Evolutionary conservation across 2,113 vertebrate genomes (phyloP), one percentile per base, ranked within the genome.

Genomic region (Oplegnathus fasciatus): DNA sequence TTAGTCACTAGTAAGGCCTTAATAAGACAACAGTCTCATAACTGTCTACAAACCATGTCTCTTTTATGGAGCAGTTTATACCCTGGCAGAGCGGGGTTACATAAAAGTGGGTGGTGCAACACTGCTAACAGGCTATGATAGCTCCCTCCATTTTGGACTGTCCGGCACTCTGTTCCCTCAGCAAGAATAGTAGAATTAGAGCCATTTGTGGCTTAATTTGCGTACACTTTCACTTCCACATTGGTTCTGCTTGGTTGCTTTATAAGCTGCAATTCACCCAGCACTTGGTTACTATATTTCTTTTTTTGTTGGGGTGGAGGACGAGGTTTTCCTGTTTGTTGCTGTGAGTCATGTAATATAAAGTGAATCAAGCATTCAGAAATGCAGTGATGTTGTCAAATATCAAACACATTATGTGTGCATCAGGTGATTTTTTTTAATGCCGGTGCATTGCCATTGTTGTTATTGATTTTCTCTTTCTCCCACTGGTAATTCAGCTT

Each of bases 261-360:
- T 7, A 52, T 52, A 28, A 54, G 14, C 54, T 69, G 8, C n/a
- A 40, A 3, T 57, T 71, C 66, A 32, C 10, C 26, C 62, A 32
- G 5, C n/a, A 1, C 22, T 46, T 15, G 11, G 40, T 69, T n/a
- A 60, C 75, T 14, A 17, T n/a, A 18, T 1, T n/a, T 52, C 37
- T 30, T 5, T 71, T 26, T 40, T 14, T 55, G 3, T 58, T 48
- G 6, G 13, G 37, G 40, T 18, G 40, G 44, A 68, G 72, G n/a
- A 54, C 40, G 57, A 54, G 26, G 6, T 46, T 64, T 77, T 69
- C 65, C 30, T 66, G 55, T 78, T 65, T 58, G 9, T 83, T 37
- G 58, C 46, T 62, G 28, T 52, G 57, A 83, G 57, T 81, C 67
- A 77, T 81, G 54, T 42, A 44, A 72, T 68, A 32, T 65, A n/a